phyloP scores from a whole-genome alignment of 1,140 invertebrate species.

The Drosophila guanche region DNA sequence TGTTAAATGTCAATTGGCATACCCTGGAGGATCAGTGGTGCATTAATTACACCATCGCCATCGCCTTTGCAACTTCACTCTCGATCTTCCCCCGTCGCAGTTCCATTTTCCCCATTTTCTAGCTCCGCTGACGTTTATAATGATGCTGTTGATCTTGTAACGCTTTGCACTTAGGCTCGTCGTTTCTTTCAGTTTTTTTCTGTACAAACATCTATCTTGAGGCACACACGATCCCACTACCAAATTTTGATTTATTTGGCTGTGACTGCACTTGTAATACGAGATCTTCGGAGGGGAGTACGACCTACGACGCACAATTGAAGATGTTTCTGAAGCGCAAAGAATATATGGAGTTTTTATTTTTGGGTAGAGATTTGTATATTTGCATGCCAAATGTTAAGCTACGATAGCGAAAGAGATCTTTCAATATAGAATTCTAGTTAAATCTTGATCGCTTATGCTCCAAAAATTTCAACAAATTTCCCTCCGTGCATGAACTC shows the following conservation, averaged over 20 bases:
- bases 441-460: background rate
- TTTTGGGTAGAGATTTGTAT: too few relatives aligned
- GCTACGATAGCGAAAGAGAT: too few relatives aligned
- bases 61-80: slow-evolving; percentile 3
- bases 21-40: slow-evolving; percentile 70
- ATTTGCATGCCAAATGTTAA: too few relatives aligned
- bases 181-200: slow-evolving; percentile 9
- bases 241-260: slow-evolving; percentile 73
- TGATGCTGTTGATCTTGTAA: slow-evolving; percentile 76
- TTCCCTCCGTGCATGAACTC: too few relatives aligned
- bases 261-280: slow-evolving; percentile 72
- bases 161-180: slow-evolving; percentile 67
- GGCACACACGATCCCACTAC: slow-evolving; percentile 25
- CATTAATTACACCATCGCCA: slow-evolving; percentile 65
- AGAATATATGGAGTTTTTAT: too few relatives aligned
- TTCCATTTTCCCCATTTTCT: slow-evolving; percentile 2
- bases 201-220: background rate
- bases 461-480: too few relatives aligned
- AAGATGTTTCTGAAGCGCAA: background rate
- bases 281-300: slow-evolving; percentile 29
- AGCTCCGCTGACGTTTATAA: slow-evolving; percentile 60
- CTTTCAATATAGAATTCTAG: background rate
- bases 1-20: slow-evolving; percentile 82
- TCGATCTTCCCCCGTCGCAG: slow-evolving; percentile 1
- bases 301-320: slow-evolving; percentile 36